Conservation (phyloP, 1,140 invertebrate species). For the Zaprionus lachaisei region DNA sequence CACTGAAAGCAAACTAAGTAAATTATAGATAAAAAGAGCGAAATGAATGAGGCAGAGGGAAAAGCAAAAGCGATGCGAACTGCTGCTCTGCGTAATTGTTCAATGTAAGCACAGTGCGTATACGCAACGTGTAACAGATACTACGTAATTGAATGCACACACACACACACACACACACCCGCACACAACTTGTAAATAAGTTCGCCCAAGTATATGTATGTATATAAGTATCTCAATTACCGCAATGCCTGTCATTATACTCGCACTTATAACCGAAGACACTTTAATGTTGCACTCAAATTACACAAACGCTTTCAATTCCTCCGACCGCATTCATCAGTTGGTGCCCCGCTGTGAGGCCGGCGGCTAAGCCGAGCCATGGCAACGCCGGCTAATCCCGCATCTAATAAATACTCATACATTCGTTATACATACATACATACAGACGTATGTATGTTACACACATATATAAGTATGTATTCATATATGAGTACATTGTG, state of each 20-base stretch:
- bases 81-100: neutral
- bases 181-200: neutral
- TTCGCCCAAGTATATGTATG: neutral
- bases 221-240: conserved; percentile 37
- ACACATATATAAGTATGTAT: conserved; percentile 14
- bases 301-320: conserved; percentile 54
- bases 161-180: neutral
- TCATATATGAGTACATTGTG: conserved; percentile 41
- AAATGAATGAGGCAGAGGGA: neutral
- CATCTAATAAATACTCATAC: conserved; percentile 67
- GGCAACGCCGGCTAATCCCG: conserved; percentile 57
- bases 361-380: conserved; percentile 20
- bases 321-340: conserved; percentile 16
- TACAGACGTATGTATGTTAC: too few relatives aligned
- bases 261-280: conserved; percentile 28
- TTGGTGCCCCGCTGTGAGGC: conserved; percentile 1
- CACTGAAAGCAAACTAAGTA: neutral
- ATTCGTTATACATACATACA: conserved; percentile 26
- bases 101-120: conserved; percentile 52
- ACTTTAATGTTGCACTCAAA: conserved; percentile 51
- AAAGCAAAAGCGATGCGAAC: conserved; percentile 4
- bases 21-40: neutral
- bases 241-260: conserved; percentile 37
- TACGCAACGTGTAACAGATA: conserved; percentile 40
- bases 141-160: conserved; percentile 7